Evolutionary conservation across 2,797 vertebrate species (phyloP), one percentile per base, ranked within the genome.

Genomic region (Periparus ater): DNA sequence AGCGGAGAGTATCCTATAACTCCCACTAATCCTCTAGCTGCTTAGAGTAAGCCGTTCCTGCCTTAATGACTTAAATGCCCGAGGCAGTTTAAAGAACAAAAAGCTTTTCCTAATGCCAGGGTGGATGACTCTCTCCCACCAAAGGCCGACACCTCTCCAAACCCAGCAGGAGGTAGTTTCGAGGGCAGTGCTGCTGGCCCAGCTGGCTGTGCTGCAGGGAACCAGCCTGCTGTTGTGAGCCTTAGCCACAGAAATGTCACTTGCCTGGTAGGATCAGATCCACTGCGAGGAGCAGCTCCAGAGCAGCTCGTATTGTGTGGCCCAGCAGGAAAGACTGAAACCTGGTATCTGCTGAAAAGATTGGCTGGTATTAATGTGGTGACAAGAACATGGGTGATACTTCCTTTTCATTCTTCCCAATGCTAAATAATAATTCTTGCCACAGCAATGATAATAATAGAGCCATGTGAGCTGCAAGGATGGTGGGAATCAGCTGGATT

Each of bases 21-120:
- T 84, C 84, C 66, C 67, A 40, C 78, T 96, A 95, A 97, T 95
- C 95, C 84, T 72, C 70, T 71, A 75, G 61, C 85, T 74, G 73
- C 91, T 97, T 95, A 93, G 79, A 87, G 27, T 93, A 92, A 97
- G 91, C 78, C 65, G 57, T 94, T 96, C 93, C 93, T 88, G 88
- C 78, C 94, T 96, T 96, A 95, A 96, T 89, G 88, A 88, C 48
- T 81, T 87, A 91, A 91, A 94, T 50, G 55, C 93, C 83, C n/a
- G 25, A 92, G 94, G 71, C 36, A 88, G 71, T 81, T 90, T 86
- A 88, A 91, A 92, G 91, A 95, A 82, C 76, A 89, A 88, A 95
- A 95, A 77, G 65, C 67, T 87, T 96, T 93, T 78, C 50, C 71
- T 91, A 67, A 91, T 91, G 75, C 70, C 32, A 17, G 63, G 45